Conservation (phyloP, 2,797 vertebrate species). For the Acanthurus lineatus region DNA sequence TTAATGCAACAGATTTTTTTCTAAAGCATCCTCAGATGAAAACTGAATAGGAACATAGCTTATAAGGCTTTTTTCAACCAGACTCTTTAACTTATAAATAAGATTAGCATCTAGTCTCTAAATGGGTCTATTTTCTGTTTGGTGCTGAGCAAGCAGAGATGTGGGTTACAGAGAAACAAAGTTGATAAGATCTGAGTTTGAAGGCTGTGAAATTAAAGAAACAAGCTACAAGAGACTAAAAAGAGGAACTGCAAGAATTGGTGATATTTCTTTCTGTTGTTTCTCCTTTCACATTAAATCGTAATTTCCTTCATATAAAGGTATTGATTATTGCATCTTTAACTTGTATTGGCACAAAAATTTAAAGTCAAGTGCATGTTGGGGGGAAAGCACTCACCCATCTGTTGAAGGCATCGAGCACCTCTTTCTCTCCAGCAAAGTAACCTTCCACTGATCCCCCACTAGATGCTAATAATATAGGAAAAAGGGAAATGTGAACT, state of each 20-base stretch:
- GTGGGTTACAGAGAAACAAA: neutral
- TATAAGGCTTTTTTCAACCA: no score
- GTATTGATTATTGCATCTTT: neutral
- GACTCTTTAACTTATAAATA: neutral
- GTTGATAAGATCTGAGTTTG: neutral
- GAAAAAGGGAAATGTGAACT: neutral
- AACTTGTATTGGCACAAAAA: neutral
- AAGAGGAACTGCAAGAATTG: neutral
- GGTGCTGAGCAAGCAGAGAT: neutral
- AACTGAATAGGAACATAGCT: no score
- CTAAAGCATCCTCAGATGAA: no score
- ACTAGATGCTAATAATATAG: conserved; percentile 69
- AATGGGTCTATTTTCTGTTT: neutral
- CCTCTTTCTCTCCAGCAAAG: conserved; percentile 84
- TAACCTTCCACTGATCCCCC: conserved; percentile 76
- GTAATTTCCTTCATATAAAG: neutral
- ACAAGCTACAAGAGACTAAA: neutral
- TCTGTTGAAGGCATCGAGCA: conserved; percentile 92
- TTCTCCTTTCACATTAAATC: neutral
- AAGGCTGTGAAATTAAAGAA: neutral
- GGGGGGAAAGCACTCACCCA: conserved; percentile 89
- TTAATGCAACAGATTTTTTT: no score
- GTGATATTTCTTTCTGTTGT: neutral
- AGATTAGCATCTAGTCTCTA: neutral
- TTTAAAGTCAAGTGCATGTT: neutral